A percentile compares a stretch with the other conserved stretches of the same genome.
Evolutionary conservation across 2,888 invertebrate genomes (phyloP).

Genomic region (Dione vanillae): DNA sequence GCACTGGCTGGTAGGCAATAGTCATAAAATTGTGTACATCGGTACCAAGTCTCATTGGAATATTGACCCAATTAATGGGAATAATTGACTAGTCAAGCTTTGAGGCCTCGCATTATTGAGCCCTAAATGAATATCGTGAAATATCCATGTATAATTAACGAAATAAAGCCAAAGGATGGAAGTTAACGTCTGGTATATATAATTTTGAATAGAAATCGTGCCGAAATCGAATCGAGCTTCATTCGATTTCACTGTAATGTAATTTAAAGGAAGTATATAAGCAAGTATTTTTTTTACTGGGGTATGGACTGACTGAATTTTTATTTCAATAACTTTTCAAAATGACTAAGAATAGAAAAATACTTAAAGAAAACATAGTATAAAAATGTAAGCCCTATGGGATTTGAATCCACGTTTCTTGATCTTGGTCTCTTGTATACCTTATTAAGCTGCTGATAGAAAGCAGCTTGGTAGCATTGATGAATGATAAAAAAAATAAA

Average conservation of each 20-base stretch:
- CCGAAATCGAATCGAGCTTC: not conserved
- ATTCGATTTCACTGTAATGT: not conserved
- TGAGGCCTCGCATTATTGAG: slow-evolving; percentile 46
- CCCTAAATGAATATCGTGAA: slow-evolving; percentile 50
- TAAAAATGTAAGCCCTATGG: too few species aligned
- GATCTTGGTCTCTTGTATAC: too few species aligned
- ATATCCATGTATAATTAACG: slow-evolving; percentile 37
- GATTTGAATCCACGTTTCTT: too few species aligned
- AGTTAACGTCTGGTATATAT: slow-evolving; percentile 12
- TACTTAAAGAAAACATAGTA: too few species aligned
- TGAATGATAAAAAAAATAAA: too few species aligned
- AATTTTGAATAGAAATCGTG: slow-evolving; percentile 9
- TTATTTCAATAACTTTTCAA: not conserved
- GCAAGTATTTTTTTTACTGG: too few species aligned
- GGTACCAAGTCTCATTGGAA: slow-evolving; percentile 45
- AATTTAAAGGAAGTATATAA: not conserved
- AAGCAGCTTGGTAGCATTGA: too few species aligned
- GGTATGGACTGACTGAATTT: too few species aligned
- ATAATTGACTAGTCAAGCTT: slow-evolving; percentile 49
- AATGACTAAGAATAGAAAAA: too few species aligned
- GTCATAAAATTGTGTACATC: slow-evolving; percentile 22
- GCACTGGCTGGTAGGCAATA: slow-evolving; percentile 3
- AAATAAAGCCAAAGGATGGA: slow-evolving; percentile 20
- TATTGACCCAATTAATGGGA: slow-evolving; percentile 50
- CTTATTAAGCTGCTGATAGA: too few species aligned